Base-by-base conservation (phyloP, 2,113 vertebrate species). In the Salminus brasiliensis region DNA sequence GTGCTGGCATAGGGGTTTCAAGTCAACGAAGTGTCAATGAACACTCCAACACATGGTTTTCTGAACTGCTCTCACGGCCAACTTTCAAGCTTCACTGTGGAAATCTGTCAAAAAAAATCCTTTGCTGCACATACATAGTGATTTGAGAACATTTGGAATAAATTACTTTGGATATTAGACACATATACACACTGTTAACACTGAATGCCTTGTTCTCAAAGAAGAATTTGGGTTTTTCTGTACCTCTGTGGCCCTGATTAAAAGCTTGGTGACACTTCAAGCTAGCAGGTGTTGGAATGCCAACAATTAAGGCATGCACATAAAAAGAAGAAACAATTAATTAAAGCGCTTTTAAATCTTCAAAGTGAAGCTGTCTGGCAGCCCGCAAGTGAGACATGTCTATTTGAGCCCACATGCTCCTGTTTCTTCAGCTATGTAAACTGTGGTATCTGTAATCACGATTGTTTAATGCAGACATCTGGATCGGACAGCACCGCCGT, bases 391-490 rank as follows among this genome's bases (percentile, higher is more conserved):
- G 91, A 82, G 87, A 86, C 88, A 68, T 75, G 86, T 83, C 84
- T 80, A 63, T 90, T 89, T 87, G 83, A 88, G 86, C 84, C 89
- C 91, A 91, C 88, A 91, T 90, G 92, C 92, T 93, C 90, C 92
- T 85, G 92, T 93, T 93, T 91, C 91, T 90, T 81, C 89, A 89
- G 91, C 91, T 90, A 91, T 92, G 92, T 92, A 92, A 92, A 93
- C 91, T 93, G 91, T 86, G 91, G 92, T 89, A 88, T 92, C 88
- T 90, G 92, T 93, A 93, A 93, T 93, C 92, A 93, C 88, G 90
- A 89, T 92, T 93, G 91, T 93, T 93, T 92, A 93, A 93, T 89
- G 85, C 89, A 88, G 89, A 91, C 92, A 93, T 93, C 91, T 93
- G 92, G 91, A 81, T 80, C 63, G 82, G 88, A 90, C 89, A 89